Conservation (phyloP, 2,113 vertebrate genomes). For the Phyllostomus hastatus region DNA sequence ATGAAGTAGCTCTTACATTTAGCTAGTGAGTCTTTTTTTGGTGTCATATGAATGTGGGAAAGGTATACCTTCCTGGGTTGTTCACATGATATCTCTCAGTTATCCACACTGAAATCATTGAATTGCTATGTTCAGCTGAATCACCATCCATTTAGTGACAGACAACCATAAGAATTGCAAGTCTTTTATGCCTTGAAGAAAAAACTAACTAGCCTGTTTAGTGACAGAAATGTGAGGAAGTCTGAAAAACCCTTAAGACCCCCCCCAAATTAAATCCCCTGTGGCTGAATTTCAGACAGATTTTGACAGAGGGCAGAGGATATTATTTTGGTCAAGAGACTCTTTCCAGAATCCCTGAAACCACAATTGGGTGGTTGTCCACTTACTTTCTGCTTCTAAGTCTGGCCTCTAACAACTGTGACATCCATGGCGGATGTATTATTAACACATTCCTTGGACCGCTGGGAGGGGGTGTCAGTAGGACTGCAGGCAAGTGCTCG, state of each 20-base stretch:
- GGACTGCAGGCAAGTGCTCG: neutral
- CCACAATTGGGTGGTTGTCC: neutral
- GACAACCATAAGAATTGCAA: neutral
- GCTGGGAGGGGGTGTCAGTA: fast-evolving
- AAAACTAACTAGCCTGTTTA: neutral
- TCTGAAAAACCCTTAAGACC: neutral
- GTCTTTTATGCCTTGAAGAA: neutral
- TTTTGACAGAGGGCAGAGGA: neutral
- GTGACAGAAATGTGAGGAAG: neutral
- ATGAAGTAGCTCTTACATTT: neutral
- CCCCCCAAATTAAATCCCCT: neutral
- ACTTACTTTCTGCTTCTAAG: neutral
- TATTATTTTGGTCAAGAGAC: neutral
- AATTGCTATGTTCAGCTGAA: neutral
- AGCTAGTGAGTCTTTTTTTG: neutral
- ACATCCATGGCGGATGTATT: neutral
- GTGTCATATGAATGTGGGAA: neutral
- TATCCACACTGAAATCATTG: neutral
- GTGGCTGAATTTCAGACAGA: neutral
- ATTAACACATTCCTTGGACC: neutral
- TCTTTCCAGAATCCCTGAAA: neutral
- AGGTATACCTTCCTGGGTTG: neutral
- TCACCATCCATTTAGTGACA: neutral
- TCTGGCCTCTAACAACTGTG: neutral
- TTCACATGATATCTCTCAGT: neutral